These are phyloP conservation scores for Drosophila atroscutellata DNA, from an alignment of 2,888 invertebrate genomes.

Conservation along the genomic window DNA sequence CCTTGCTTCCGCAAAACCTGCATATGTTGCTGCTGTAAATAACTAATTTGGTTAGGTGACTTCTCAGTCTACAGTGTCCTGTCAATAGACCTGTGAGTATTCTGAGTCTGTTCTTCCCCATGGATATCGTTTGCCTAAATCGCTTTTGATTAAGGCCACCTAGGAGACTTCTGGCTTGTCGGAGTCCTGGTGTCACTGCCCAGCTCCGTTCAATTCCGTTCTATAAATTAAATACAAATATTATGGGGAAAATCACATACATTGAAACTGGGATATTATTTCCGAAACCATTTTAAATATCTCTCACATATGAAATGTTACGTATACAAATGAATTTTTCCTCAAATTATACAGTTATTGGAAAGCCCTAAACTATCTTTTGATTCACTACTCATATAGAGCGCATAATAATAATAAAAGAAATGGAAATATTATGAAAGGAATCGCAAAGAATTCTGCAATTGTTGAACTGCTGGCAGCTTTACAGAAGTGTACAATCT, in stretches of 20 bases:
- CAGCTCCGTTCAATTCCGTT: too few species aligned
- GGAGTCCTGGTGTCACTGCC: too few species aligned
- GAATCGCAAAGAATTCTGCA: neutral
- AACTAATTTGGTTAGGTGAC: too few species aligned
- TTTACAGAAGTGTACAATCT: neutral
- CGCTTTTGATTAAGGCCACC: too few species aligned
- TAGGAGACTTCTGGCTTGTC: too few species aligned
- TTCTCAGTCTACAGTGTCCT: too few species aligned
- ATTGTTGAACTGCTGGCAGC: neutral
- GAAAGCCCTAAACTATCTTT: neutral
- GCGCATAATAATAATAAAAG: neutral
- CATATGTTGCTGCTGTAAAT: too few species aligned
- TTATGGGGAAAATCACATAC: neutral
- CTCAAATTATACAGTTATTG: neutral
- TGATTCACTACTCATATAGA: neutral
- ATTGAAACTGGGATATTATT: neutral
- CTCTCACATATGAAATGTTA: neutral
- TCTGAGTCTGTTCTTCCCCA: too few species aligned
- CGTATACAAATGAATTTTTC: neutral
- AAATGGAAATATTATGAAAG: neutral
- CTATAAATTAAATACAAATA: neutral
- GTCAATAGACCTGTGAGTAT: too few species aligned
- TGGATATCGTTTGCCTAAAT: too few species aligned
- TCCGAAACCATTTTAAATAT: neutral
- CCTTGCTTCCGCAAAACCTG: too few species aligned